Conservation (phyloP, 2,888 invertebrate genomes). For the Platycnemis pennipes region DNA sequence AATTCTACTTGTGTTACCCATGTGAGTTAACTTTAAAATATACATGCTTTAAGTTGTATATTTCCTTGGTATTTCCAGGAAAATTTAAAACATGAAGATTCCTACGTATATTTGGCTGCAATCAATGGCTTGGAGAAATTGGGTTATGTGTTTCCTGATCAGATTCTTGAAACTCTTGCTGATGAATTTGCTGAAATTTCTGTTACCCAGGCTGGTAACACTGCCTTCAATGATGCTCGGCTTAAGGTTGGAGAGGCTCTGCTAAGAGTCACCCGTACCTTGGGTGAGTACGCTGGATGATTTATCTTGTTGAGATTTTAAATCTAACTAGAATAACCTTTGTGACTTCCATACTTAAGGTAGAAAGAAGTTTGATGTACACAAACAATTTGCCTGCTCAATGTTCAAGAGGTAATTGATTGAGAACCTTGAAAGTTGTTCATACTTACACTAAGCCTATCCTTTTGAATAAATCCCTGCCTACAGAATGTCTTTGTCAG, state of each 20-base stretch:
- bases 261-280: slow-evolving; percentile 85
- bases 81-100: slow-evolving; percentile 88
- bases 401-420: too few relatives aligned
- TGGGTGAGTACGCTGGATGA: slow-evolving; percentile 87
- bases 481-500: too few relatives aligned
- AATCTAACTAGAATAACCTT: too few relatives aligned
- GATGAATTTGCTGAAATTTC: slow-evolving; percentile 60
- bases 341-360: too few relatives aligned
- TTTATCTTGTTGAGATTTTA: too few relatives aligned
- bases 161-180: slow-evolving; percentile 46
- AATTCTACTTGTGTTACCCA: too few relatives aligned
- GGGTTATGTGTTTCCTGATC: slow-evolving; percentile 80
- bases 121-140: slow-evolving; percentile 88
- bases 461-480: too few relatives aligned
- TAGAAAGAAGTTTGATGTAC: too few relatives aligned
- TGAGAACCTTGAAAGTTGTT: too few relatives aligned
- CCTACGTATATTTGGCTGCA: slow-evolving; percentile 90
- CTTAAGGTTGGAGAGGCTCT: slow-evolving; percentile 92
- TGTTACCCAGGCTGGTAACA: slow-evolving; percentile 77
- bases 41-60: slow-evolving; percentile 13
- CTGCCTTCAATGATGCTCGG: slow-evolving; percentile 82
- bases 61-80: slow-evolving; percentile 80
- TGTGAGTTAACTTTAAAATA: too few relatives aligned
- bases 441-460: too few relatives aligned
- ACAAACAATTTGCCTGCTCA: too few relatives aligned